Percentiles rank a stretch among this genome's conserved stretches.
These are phyloP conservation scores for Asarcornis scutulata DNA, from an alignment of 2,113 vertebrate species.

Conservation along the genomic window DNA sequence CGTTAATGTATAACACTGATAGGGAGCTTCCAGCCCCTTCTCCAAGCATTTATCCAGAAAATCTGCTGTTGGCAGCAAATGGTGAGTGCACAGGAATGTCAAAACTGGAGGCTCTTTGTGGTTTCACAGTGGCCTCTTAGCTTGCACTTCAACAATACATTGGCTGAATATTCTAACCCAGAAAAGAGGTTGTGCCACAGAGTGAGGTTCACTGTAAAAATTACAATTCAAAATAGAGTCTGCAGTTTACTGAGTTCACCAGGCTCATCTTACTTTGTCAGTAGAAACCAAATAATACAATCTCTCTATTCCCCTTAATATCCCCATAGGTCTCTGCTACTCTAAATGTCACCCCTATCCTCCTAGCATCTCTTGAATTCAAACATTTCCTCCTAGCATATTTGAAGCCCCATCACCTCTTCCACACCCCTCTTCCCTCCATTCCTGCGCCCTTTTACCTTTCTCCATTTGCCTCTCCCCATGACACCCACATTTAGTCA, in stretches of 20 bases:
- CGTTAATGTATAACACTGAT: not conserved
- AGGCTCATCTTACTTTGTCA: not conserved
- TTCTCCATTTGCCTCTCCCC: not conserved
- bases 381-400: not conserved
- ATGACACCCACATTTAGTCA: not conserved
- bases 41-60: not conserved
- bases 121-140: not conserved
- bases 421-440: not conserved
- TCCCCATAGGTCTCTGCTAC: not conserved
- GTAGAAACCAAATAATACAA: not conserved
- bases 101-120: not conserved
- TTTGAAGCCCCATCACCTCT: not conserved
- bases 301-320: not conserved
- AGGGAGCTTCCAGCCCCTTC: not conserved
- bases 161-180: not conserved
- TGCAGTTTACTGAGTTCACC: not conserved
- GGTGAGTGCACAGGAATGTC: not conserved
- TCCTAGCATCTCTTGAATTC: not conserved
- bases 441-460: not conserved
- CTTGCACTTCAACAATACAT: fast-evolving
- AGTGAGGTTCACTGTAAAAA: not conserved
- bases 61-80: not conserved
- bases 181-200: not conserved
- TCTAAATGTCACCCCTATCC: not conserved
- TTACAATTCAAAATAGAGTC: not conserved